Percentiles rank a stretch among this genome's conserved stretches.
Conservation (phyloP, 2,797 vertebrate genomes). For the Psittacula derbiana region DNA sequence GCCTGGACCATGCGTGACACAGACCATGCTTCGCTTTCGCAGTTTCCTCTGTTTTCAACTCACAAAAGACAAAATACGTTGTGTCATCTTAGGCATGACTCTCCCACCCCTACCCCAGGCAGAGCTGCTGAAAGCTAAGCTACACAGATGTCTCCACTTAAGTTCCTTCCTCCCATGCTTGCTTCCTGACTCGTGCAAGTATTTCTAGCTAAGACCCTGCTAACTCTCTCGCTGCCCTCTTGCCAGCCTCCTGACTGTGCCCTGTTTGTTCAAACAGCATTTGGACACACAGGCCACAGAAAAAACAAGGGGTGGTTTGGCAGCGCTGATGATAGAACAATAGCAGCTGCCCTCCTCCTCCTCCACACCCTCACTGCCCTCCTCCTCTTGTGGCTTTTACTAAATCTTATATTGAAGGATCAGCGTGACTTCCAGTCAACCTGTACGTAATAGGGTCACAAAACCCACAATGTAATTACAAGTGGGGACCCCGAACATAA, state of each 20-base stretch:
- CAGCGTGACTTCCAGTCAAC: not conserved
- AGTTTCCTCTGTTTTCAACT: conserved; percentile 67
- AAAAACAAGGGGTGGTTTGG: conserved; percentile 28
- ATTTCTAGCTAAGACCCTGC: conserved; percentile 9
- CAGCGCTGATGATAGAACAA: conserved; percentile 57
- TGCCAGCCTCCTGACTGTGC: not conserved
- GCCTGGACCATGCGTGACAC: conserved; percentile 26
- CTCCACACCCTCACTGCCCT: not conserved
- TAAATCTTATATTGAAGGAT: conserved; percentile 7
- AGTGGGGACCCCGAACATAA: not conserved
- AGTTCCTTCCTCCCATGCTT: conserved; percentile 70
- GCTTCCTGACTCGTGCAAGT: conserved; percentile 31
- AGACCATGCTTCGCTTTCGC: conserved; percentile 16
- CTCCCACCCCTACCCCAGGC: conserved; percentile 53
- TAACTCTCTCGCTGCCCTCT: conserved; percentile 29
- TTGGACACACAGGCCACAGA: conserved; percentile 19
- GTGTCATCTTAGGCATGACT: conserved; percentile 53
- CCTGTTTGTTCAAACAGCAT: not conserved
- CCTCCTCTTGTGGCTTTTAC: not conserved
- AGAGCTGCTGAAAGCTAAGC: conserved; percentile 51
- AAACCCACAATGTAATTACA: not conserved
- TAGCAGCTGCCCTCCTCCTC: conserved; percentile 61
- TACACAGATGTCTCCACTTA: conserved; percentile 68
- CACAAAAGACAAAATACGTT: conserved; percentile 44
- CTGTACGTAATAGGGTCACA: not conserved